Base-by-base conservation (phyloP, 2,888 invertebrate species). In the Melanophora roralis region DNA sequence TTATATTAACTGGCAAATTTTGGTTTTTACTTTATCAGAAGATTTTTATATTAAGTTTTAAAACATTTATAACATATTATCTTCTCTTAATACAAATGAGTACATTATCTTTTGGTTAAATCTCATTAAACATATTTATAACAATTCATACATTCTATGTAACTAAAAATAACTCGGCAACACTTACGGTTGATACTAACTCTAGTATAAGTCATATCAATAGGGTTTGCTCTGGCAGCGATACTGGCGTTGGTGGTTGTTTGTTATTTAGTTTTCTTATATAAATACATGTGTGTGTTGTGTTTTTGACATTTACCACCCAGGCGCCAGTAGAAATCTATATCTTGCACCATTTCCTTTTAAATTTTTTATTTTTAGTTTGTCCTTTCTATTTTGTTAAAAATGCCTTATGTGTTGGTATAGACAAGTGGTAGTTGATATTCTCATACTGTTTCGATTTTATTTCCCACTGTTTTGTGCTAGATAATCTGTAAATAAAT, bases 291-390 rank as follows among this genome's bases (percentile, higher is more conserved):
- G 65, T 73, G 43, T 69, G 49, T 60, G 27, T 76, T 75, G 51
- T 80, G 77, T 76, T 78, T 69, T 43, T 82, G 82, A 82, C 81
- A 82, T 73, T 82, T 83, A 80, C 74, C 83, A 81, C 53, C 60
- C 73, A 71, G 83, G 78, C 82, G 81, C 83, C 83, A 77, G 36
- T 51, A 62, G 74, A 53, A 36, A 74, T 76, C 53, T 51, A 45
- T 45, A 55, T 68, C 60, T 76, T 19, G 8, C 64, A 64, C 38
- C 6, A 6, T 43, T 43, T 45, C 49, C 43, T 36, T 49, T 51
- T 8, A 34, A 34, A 2, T 62, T 72, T 57, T 69, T 40, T 12
- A 19, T 60, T 16, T 60, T 53, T 40, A 9, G n/a, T 57, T 69
- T 19, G 16, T 2, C 36, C 32, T 51, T 43, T 43, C n/a, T 1